phyloP scores from a whole-genome alignment of 2,888 invertebrate genomes.

The Epinotia nisella region DNA sequence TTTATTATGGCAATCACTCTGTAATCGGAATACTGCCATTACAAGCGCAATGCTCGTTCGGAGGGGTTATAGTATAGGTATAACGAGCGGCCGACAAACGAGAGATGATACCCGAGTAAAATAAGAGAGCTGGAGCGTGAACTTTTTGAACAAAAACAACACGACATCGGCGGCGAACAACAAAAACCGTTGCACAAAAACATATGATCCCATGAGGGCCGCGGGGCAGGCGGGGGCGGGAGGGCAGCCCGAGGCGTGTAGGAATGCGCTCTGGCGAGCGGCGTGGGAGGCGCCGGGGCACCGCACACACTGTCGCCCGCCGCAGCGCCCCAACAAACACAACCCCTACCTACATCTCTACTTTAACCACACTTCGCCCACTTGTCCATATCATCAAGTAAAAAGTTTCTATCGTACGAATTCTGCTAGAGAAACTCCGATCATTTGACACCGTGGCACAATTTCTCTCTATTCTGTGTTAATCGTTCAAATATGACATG shows the following conservation, averaged over 20 bases:
- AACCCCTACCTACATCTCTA: conserved; percentile 25
- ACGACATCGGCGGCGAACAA: conserved; percentile 81
- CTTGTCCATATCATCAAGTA: background rate
- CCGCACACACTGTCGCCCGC: conserved; percentile 66
- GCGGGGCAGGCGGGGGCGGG: conserved; percentile 58
- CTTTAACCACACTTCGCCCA: background rate
- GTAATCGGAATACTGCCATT: conserved; percentile 14
- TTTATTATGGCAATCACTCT: conserved; percentile 39
- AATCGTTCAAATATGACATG: background rate
- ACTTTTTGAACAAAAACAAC: conserved; percentile 76
- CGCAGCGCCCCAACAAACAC: conserved; percentile 46
- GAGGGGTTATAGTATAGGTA: conserved; percentile 9
- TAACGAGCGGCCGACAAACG: conserved; percentile 50
- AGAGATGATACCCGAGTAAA: conserved; percentile 75
- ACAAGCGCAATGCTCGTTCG: conserved; percentile 22
- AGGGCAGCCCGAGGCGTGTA: conserved; percentile 78
- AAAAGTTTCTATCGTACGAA: background rate
- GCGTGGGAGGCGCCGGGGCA: conserved; percentile 81
- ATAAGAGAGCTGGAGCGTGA: conserved; percentile 81
- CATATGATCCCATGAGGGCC: conserved; percentile 83
- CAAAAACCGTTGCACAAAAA: conserved; percentile 85
- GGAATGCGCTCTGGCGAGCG: conserved; percentile 83
- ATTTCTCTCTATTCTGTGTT: conserved; percentile 7
- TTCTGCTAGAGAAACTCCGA: background rate
- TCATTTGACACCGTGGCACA: background rate